Evolutionary conservation across 2,888 invertebrate species (phyloP).

Genomic region (Caenorhabditis plicata): DNA sequence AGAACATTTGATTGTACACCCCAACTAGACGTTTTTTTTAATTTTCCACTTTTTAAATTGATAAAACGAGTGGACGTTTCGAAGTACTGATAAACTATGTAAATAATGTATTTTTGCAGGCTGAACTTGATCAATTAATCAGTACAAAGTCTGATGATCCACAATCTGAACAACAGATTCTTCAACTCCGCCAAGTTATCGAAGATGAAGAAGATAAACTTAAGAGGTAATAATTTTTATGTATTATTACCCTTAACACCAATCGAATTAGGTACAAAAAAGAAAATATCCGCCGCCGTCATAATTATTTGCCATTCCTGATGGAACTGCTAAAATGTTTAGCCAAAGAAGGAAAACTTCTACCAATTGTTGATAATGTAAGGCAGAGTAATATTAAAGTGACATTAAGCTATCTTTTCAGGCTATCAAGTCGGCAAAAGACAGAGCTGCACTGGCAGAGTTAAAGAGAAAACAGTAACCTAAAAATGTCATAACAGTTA

Average conservation of each 20-base stretch:
- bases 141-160: slow-evolving; percentile 14
- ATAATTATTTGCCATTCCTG: slow-evolving; percentile 95
- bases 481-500: not conserved
- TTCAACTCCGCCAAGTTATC: slow-evolving; percentile 9
- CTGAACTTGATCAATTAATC: too few relatives aligned
- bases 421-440: slow-evolving; percentile 5
- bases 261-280: slow-evolving; percentile 47
- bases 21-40: too few relatives aligned
- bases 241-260: not conserved
- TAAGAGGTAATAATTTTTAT: slow-evolving; percentile 1
- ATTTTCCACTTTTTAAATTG: too few relatives aligned
- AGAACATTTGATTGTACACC: too few relatives aligned
- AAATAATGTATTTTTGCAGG: too few relatives aligned
- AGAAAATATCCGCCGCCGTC: slow-evolving; percentile 88
- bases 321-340: slow-evolving; percentile 88
- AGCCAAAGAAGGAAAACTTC: slow-evolving; percentile 85
- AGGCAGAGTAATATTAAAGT: too few relatives aligned
- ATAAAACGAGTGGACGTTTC: too few relatives aligned
- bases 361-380: slow-evolving; percentile 77
- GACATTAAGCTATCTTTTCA: not conserved
- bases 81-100: too few relatives aligned
- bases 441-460: slow-evolving; percentile 11
- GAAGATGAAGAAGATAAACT: slow-evolving; percentile 18
- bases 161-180: slow-evolving; percentile 13
- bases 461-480: slow-evolving; percentile 15